A percentile compares a stretch with the other conserved stretches of the same genome.
These are phyloP conservation scores for Heliocidaris erythrogramma DNA, from an alignment of 35 echinoderm and acorn worm species.

Conservation along the genomic window DNA sequence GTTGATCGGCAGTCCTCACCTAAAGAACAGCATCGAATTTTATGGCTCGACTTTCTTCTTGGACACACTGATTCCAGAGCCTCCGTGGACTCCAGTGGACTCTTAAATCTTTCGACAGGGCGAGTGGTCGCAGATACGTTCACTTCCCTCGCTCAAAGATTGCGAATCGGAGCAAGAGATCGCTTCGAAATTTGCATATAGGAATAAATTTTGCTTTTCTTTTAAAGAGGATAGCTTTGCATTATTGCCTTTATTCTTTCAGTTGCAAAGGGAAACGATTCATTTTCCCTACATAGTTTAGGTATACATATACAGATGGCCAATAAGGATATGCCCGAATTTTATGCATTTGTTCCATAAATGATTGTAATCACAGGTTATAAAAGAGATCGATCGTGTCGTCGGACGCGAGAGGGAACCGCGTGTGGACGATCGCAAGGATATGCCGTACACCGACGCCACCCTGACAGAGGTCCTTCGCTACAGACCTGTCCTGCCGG, in stretches of 20 bases:
- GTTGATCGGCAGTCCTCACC: too few species aligned
- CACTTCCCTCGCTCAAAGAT: too few species aligned
- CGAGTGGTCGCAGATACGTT: neutral
- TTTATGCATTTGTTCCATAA: neutral
- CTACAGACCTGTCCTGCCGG: conserved; percentile 2
- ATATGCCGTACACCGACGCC: conserved; percentile 68
- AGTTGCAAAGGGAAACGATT: too few species aligned
- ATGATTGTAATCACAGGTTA: conserved; percentile 17
- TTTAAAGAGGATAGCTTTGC: too few species aligned
- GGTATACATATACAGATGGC: neutral
- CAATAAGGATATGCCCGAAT: neutral
- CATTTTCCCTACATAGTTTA: neutral
- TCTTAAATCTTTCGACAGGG: neutral
- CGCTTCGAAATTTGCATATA: too few species aligned
- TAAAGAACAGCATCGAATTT: too few species aligned
- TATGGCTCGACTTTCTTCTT: too few species aligned
- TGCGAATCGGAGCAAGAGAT: too few species aligned
- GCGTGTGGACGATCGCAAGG: conserved; percentile 21
- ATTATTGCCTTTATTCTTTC: too few species aligned
- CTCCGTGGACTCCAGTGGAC: too few species aligned
- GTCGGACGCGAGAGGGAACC: conserved; percentile 55
- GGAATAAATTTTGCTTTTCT: too few species aligned
- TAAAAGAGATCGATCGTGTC: conserved; percentile 60
- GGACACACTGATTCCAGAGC: too few species aligned
- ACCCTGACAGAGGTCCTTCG: conserved; percentile 55